Percentiles rank a stretch among this genome's conserved stretches.
These are phyloP conservation scores for Grammomys surdaster DNA, from an alignment of 2,113 vertebrate genomes.

Conservation along the genomic window DNA sequence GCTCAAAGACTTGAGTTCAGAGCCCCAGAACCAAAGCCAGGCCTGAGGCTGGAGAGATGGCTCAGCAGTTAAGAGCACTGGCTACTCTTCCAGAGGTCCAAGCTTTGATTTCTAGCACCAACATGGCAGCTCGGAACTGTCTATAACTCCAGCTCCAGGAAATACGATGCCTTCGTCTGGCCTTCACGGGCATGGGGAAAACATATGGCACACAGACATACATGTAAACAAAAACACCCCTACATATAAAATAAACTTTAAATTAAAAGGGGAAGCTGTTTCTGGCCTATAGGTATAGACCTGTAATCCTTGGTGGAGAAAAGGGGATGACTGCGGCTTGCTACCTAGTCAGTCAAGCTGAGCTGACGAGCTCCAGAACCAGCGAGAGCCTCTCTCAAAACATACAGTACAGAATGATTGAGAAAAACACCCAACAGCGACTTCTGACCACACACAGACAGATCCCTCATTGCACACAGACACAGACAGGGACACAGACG, in stretches of 20 bases:
- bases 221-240: not conserved
- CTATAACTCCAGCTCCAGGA: not conserved
- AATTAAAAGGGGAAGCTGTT: too few species aligned
- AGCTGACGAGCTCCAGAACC: not conserved
- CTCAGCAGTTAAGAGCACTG: not conserved
- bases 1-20: not conserved
- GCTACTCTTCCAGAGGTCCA: not conserved
- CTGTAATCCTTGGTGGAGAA: not conserved
- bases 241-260: not conserved
- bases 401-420: not conserved
- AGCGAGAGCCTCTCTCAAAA: not conserved
- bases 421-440: not conserved
- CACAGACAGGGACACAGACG: not conserved
- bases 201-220: not conserved
- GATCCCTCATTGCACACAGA: not conserved
- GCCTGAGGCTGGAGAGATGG: not conserved
- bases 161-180: too few species aligned
- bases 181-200: not conserved
- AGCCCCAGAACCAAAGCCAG: not conserved
- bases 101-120: not conserved
- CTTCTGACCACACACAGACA: not conserved
- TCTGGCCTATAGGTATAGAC: not conserved
- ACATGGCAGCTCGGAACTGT: not conserved
- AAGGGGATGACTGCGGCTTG: not conserved
- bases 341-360: not conserved